Evolutionary conservation across 23 tunicate species (phyloP).

Genomic region (Styela plicata): DNA sequence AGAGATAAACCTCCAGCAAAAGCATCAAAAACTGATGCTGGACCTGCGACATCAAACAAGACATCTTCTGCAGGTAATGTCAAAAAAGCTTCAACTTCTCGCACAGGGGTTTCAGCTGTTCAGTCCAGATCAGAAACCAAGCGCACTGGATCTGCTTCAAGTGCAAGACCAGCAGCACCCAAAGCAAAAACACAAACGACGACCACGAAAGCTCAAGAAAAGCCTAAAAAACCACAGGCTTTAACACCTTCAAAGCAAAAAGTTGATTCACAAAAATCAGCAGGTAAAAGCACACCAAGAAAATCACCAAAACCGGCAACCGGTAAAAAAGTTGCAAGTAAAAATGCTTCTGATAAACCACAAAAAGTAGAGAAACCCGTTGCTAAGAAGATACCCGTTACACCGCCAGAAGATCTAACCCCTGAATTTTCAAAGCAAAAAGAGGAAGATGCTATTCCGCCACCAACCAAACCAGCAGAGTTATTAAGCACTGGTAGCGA

Average conservation of each 20-base stretch:
- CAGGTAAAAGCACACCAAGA: constrained; percentile 11
- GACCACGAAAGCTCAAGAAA: constrained; percentile 5
- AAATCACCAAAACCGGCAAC: constrained; percentile 24
- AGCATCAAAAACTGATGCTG: not conserved
- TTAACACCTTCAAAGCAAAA: constrained; percentile 26
- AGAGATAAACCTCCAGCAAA: not conserved
- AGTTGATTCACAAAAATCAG: constrained; percentile 28
- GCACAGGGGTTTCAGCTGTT: not conserved
- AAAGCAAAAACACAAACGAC: not conserved
- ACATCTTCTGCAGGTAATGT: not conserved
- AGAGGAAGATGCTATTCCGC: not conserved
- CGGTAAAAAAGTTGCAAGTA: not conserved
- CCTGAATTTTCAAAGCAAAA: constrained; percentile 5
- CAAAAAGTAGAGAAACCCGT: not conserved
- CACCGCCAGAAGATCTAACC: constrained; percentile 35
- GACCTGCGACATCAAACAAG: not conserved
- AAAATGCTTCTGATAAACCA: not conserved
- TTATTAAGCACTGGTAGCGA: not conserved
- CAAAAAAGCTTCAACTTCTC: not conserved
- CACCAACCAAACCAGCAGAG: not conserved
- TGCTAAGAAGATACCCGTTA: not conserved
- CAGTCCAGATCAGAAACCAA: constrained; percentile 22
- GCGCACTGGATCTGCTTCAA: not conserved
- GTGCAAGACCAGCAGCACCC: not conserved
- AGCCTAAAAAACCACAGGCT: not conserved